Conservation (phyloP, 1,140 invertebrate genomes). For the Bombus confusus region DNA sequence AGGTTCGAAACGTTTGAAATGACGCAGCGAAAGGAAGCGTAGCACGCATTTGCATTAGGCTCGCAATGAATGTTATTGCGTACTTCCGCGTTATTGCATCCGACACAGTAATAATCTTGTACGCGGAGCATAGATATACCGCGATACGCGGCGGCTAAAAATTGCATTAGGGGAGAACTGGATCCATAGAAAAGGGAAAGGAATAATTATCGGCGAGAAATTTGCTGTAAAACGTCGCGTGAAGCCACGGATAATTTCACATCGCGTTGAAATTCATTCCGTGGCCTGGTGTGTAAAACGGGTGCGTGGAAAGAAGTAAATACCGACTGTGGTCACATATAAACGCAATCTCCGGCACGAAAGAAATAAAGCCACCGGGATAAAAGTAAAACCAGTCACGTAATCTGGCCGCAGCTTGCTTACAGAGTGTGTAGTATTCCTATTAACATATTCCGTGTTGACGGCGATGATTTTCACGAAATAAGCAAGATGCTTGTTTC, state of each 20-base stretch:
- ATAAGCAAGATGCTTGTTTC: neutral
- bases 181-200: conserved; percentile 35
- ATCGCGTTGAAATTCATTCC: conserved; percentile 35
- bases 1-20: neutral
- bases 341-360: conserved; percentile 46
- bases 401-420: conserved; percentile 26
- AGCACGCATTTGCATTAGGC: conserved; percentile 2
- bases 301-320: conserved; percentile 29
- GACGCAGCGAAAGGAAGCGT: neutral
- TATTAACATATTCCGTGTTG: conserved; percentile 31
- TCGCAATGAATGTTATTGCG: neutral
- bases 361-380: conserved; percentile 32
- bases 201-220: conserved; percentile 36
- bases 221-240: conserved; percentile 16
- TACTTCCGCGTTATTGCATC: conserved; percentile 26
- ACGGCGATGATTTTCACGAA: neutral
- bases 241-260: conserved; percentile 23
- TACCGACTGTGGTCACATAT: conserved; percentile 17
- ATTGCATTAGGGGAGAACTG: neutral
- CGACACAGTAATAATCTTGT: conserved; percentile 8
- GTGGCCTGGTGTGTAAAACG: conserved; percentile 8
- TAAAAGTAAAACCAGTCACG: conserved; percentile 55
- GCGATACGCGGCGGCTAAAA: neutral
- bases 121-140: neutral
- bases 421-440: neutral